Percentiles rank a stretch among this genome's conserved stretches.
phyloP scores from a whole-genome alignment of 2,797 vertebrate species.

The Ispidina picta region DNA sequence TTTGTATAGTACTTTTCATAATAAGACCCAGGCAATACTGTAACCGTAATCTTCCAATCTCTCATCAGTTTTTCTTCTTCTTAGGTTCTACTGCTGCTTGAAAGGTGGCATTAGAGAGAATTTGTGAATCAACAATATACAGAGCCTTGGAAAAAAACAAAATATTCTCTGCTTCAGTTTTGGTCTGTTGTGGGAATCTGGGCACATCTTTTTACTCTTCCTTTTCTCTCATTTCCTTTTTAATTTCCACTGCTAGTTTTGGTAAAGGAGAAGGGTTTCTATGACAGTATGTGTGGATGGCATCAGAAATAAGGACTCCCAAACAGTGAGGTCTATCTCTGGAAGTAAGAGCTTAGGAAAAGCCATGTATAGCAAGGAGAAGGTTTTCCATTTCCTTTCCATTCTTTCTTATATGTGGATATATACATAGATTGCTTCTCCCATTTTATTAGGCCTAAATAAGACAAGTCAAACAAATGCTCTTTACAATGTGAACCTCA shows the following conservation, averaged over 20 bases:
- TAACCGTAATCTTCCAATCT: not conserved
- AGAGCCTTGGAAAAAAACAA: not conserved
- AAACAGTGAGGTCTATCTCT: not conserved
- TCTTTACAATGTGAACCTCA: not conserved
- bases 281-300: not conserved
- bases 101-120: not conserved
- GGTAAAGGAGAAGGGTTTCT: not conserved
- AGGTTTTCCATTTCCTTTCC: not conserved
- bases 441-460: not conserved
- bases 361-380: not conserved
- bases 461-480: not conserved
- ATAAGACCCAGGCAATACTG: not conserved
- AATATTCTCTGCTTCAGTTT: not conserved
- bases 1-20: not conserved
- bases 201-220: not conserved
- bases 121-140: not conserved
- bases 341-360: not conserved
- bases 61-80: not conserved
- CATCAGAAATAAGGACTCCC: not conserved
- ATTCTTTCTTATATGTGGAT: not conserved
- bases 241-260: not conserved
- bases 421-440: not conserved
- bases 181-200: not conserved
- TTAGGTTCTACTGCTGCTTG: not conserved
- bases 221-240: not conserved